Conservation (phyloP, 2,797 vertebrate genomes). For the Capromys pilorides region DNA sequence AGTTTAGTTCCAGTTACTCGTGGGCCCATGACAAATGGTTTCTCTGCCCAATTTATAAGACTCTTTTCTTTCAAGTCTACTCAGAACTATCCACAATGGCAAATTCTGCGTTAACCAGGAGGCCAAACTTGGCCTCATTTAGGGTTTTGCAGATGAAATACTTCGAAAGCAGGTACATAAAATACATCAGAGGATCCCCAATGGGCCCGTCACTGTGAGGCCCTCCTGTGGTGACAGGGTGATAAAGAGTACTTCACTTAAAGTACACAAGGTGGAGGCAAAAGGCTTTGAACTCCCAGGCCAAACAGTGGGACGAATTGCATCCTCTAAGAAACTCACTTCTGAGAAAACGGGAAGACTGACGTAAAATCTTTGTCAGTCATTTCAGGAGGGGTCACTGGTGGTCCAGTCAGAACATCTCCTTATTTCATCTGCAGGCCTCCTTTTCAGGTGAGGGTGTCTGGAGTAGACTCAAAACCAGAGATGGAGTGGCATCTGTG, state of each 20-base stretch:
- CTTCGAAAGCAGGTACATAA: background rate
- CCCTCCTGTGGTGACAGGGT: background rate
- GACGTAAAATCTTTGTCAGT: background rate
- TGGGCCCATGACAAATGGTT: background rate
- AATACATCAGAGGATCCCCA: background rate
- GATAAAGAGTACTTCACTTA: background rate
- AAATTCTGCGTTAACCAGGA: background rate
- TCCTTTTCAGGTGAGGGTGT: background rate
- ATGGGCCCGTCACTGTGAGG: background rate
- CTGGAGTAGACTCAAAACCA: background rate
- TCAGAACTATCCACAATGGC: background rate
- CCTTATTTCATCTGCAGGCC: background rate
- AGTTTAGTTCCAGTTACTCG: background rate
- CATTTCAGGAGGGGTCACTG: no score
- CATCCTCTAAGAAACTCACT: background rate
- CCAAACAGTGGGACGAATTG: background rate
- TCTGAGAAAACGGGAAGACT: background rate
- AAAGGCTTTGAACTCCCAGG: background rate
- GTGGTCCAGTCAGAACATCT: no score
- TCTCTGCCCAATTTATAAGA: background rate
- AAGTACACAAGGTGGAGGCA: background rate
- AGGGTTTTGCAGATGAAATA: background rate
- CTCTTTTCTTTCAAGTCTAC: background rate
- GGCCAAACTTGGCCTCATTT: background rate
- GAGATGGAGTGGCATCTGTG: background rate